Percentiles rank a stretch among this genome's conserved stretches.
These are phyloP conservation scores for Anhinga rufa DNA, from an alignment of 2,113 vertebrate genomes.

Conservation along the genomic window DNA sequence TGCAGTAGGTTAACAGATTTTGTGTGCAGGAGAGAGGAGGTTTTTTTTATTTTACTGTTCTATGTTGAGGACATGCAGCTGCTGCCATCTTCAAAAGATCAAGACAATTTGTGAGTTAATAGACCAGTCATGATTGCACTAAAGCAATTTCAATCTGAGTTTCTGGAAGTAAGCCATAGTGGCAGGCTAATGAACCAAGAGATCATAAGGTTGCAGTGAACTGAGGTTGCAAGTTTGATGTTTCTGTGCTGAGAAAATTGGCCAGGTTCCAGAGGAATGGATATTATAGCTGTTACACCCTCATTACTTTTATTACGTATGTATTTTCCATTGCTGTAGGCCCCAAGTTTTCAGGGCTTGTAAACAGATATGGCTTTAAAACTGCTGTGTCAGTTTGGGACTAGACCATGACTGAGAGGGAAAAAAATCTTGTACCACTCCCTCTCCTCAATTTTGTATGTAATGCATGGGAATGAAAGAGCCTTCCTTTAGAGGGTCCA, in stretches of 20 bases:
- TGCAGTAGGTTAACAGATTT: background rate
- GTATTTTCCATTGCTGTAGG: background rate
- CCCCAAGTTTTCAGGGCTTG: background rate
- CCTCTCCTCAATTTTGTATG: background rate
- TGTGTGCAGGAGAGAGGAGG: background rate
- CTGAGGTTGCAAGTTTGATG: background rate
- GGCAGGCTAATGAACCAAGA: slow-evolving; percentile 52
- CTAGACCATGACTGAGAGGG: background rate
- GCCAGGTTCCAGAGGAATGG: background rate
- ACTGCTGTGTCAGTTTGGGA: background rate
- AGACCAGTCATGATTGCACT: slow-evolving; percentile 24
- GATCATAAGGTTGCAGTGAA: slow-evolving; percentile 38
- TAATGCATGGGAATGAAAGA: accelerated
- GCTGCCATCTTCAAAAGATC: slow-evolving; percentile 16
- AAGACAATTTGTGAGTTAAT: slow-evolving; percentile 55
- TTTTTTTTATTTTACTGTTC: background rate
- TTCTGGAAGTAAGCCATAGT: slow-evolving; percentile 23
- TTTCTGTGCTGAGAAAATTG: slow-evolving; percentile 29
- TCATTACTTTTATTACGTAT: background rate
- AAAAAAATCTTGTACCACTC: background rate
- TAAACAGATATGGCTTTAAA: background rate
- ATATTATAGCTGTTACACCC: background rate
- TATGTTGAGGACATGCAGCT: background rate
- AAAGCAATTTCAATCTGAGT: slow-evolving; percentile 48
- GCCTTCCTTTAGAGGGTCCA: background rate